Evolutionary conservation across 1,140 invertebrate genomes (phyloP).

Genomic region (Calliphora vicina): DNA sequence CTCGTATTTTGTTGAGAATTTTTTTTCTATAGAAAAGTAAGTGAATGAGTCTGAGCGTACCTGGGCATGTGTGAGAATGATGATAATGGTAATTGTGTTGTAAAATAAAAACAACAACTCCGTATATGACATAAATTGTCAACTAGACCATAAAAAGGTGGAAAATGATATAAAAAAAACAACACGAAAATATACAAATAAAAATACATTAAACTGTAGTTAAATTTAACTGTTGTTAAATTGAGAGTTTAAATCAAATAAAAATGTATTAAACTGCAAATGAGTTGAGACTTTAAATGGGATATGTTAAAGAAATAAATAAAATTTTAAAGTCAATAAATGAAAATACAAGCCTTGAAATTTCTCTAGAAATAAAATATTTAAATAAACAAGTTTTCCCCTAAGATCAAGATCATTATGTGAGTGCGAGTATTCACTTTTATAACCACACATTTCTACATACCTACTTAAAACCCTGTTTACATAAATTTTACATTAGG

Average conservation of each 20-base stretch:
- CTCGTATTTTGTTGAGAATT: not conserved
- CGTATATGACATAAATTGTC: not conserved
- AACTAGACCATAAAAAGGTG: not conserved
- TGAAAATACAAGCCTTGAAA: no score
- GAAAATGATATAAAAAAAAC: no score
- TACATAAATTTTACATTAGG: constrained; percentile 9
- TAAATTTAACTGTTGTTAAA: not conserved
- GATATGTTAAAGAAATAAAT: no score
- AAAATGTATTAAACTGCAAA: no score
- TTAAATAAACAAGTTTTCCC: no score
- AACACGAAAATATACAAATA: not conserved
- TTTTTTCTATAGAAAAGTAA: not conserved
- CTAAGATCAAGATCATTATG: not conserved
- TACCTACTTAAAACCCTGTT: not conserved
- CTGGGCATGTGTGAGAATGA: not conserved
- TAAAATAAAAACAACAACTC: not conserved
- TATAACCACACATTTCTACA: no score
- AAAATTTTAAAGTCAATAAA: no score
- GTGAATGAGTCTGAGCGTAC: not conserved
- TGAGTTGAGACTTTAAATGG: no score
- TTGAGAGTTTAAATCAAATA: no score
- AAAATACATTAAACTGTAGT: not conserved
- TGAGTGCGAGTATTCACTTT: no score
- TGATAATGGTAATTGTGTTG: not conserved
- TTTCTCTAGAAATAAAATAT: no score